Conservation (phyloP, 2,797 vertebrate genomes). For the Coregonus ussuriensis region DNA sequence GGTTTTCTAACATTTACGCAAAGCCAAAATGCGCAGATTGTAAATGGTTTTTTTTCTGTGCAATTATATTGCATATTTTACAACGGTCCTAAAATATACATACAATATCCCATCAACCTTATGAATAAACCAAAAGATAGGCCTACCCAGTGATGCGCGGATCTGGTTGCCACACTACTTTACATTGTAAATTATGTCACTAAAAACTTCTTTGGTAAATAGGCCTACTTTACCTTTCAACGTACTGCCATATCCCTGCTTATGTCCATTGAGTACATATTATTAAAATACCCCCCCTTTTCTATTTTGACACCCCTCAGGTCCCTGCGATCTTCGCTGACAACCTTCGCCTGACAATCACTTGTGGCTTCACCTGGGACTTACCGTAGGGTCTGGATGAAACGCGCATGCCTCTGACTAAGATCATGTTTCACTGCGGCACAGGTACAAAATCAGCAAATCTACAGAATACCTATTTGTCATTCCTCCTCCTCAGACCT, state of each 20-base stretch:
- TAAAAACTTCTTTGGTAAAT: not conserved
- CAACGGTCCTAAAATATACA: not conserved
- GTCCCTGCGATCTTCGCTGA: slow-evolving; percentile 14
- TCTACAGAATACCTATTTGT: too few species aligned
- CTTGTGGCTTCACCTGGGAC: slow-evolving; percentile 44
- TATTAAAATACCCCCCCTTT: slow-evolving; percentile 7
- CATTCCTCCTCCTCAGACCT: too few species aligned
- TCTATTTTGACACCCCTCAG: slow-evolving; percentile 10
- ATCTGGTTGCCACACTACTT: not conserved
- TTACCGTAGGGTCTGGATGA: slow-evolving; percentile 53
- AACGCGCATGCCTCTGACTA: slow-evolving; percentile 21
- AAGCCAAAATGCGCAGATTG: not conserved
- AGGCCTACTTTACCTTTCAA: slow-evolving; percentile 38
- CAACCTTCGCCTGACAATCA: slow-evolving; percentile 53
- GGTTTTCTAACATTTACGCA: not conserved
- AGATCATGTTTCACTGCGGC: not conserved
- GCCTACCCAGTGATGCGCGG: not conserved
- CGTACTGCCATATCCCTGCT: slow-evolving; percentile 27
- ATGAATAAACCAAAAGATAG: slow-evolving; percentile 21
- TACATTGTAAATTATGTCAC: not conserved
- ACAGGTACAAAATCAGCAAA: too few species aligned
- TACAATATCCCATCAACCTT: not conserved
- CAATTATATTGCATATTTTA: not conserved
- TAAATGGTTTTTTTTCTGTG: too few species aligned
- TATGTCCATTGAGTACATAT: not conserved